A percentile compares a stretch with the other conserved stretches of the same genome.
Evolutionary conservation across 2,797 vertebrate genomes (phyloP).

Genomic region (Crenichthys baileyi): DNA sequence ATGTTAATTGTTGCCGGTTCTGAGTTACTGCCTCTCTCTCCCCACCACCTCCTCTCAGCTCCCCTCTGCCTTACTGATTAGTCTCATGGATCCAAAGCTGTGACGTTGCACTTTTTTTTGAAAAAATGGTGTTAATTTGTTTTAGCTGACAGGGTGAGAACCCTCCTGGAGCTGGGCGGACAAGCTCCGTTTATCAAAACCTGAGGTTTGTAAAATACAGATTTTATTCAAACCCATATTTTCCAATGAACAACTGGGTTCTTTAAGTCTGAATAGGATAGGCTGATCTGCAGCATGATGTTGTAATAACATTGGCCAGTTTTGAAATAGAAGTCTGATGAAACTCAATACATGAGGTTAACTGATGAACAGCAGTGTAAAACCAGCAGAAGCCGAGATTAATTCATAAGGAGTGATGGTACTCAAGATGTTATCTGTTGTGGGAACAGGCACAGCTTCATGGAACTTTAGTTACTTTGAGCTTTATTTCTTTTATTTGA

Average conservation of each 20-base stretch:
- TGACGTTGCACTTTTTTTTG: slow-evolving; percentile 50
- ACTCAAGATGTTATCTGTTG: slow-evolving; percentile 8
- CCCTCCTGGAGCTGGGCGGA: slow-evolving; percentile 11
- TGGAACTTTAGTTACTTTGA: not conserved
- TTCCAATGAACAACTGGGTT: not conserved
- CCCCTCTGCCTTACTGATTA: slow-evolving; percentile 34
- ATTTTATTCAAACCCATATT: slow-evolving; percentile 24
- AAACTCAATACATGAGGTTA: slow-evolving; percentile 25
- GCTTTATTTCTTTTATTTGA: not conserved
- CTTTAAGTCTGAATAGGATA: not conserved
- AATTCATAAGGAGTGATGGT: slow-evolving; percentile 12
- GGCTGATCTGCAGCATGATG: slow-evolving; percentile 4
- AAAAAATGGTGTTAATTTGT: slow-evolving; percentile 54
- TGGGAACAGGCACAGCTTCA: not conserved
- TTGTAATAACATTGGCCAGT: slow-evolving; percentile 35
- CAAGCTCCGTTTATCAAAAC: slow-evolving; percentile 13
- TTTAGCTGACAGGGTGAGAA: slow-evolving; percentile 43
- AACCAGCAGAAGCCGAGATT: slow-evolving; percentile 12
- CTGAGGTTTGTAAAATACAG: slow-evolving; percentile 28
- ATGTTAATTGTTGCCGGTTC: slow-evolving; percentile 34
- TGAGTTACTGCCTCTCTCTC: slow-evolving; percentile 31
- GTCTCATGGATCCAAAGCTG: slow-evolving; percentile 30
- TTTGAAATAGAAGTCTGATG: slow-evolving; percentile 25
- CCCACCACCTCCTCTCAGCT: slow-evolving; percentile 3
- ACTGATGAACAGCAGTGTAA: slow-evolving; percentile 4